Evolutionary conservation across 2,113 vertebrate species (phyloP).

Genomic region (Odobenus rosmarus): DNA sequence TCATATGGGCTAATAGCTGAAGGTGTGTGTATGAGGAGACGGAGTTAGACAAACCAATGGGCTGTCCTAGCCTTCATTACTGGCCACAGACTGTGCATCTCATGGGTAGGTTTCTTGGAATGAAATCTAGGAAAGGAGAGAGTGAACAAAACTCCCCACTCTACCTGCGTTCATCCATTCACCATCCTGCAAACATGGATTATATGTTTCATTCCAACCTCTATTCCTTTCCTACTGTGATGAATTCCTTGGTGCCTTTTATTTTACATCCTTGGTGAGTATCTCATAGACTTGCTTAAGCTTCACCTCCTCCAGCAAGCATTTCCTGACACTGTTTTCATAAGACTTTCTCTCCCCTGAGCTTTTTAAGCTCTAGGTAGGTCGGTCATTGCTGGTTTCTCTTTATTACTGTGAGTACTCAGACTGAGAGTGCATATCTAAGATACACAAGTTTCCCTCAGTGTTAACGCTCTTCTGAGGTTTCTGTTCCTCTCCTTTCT

Average conservation of each 20-base stretch:
- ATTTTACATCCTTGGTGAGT: neutral
- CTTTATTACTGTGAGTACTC: neutral
- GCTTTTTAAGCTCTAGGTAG: neutral
- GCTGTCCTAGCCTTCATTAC: neutral
- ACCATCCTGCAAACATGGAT: neutral
- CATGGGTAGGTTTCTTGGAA: neutral
- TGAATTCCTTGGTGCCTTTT: neutral
- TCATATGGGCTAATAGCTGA: neutral
- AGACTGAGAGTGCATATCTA: neutral
- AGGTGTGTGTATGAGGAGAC: neutral
- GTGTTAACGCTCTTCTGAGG: neutral
- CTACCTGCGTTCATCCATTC: neutral
- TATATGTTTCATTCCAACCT: neutral
- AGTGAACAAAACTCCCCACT: neutral
- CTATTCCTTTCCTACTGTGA: rapidly evolving
- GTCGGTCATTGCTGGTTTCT: neutral
- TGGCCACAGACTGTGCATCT: neutral
- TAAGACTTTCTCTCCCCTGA: neutral
- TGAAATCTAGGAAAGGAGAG: neutral
- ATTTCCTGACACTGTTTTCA: neutral
- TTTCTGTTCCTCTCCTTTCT: neutral
- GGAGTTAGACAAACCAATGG: neutral
- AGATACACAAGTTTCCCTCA: neutral
- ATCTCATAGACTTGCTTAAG: neutral
- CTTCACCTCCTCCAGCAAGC: neutral